Percentiles rank a stretch among this genome's conserved stretches.
These are phyloP conservation scores for Pelvicachromis taeniatus DNA, from an alignment of 2,113 vertebrate genomes.

Conservation along the genomic window DNA sequence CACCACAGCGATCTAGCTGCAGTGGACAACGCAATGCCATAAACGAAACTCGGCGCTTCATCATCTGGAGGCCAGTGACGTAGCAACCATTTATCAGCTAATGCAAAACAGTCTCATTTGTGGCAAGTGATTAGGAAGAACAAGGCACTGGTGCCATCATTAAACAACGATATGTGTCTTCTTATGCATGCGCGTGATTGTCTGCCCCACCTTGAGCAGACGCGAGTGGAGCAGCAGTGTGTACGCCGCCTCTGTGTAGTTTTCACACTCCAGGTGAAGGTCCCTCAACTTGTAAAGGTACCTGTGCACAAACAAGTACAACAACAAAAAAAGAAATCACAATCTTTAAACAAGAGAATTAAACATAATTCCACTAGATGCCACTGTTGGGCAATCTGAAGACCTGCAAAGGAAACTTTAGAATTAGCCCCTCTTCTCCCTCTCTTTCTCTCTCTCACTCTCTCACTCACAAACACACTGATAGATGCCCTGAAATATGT, in stretches of 20 bases:
- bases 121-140: conserved; percentile 6
- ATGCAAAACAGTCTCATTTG: conserved; percentile 6
- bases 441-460: neutral
- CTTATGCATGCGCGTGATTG: neutral
- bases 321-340: neutral
- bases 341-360: neutral
- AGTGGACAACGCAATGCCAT: neutral
- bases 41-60: conserved; percentile 33
- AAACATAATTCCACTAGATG: conserved; percentile 60
- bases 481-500: neutral
- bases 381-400: conserved; percentile 48
- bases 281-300: conserved; percentile 95
- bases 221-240: conserved; percentile 91
- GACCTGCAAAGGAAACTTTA: neutral
- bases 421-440: neutral
- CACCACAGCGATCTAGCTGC: conserved; percentile 15
- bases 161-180: neutral
- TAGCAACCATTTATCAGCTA: conserved; percentile 34
- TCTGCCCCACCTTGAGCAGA: conserved; percentile 84
- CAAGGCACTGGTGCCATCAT: neutral
- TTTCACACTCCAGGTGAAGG: conserved; percentile 94
- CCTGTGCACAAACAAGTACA: conserved; percentile 56
- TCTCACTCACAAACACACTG: neutral
- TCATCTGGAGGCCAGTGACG: conserved; percentile 22
- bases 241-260: conserved; percentile 95